phyloP scores from a whole-genome alignment of 2,888 invertebrate species.

The Stenotaenia linearis region DNA sequence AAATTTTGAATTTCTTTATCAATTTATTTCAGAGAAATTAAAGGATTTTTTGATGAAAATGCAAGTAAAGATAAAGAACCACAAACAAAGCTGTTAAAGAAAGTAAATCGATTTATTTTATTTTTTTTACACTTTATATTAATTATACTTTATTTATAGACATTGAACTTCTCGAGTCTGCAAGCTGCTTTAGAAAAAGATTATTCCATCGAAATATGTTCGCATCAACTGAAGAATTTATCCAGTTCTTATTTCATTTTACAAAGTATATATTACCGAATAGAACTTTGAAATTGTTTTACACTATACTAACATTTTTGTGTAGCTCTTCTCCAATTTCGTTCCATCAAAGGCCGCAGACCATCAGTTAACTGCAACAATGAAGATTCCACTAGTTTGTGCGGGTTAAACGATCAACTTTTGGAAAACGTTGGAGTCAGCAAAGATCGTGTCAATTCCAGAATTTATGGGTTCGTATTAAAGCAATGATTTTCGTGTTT shows the following conservation, averaged over 20 bases:
- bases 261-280: constrained; percentile 55
- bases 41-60: constrained; percentile 34
- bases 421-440: constrained; percentile 53
- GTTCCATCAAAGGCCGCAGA: constrained; percentile 63
- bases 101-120: constrained; percentile 31
- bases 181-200: constrained; percentile 63
- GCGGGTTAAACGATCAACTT: constrained; percentile 59
- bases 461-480: background rate
- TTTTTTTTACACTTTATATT: background rate
- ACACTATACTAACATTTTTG: background rate
- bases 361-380: constrained; percentile 56
- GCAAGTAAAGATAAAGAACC: constrained; percentile 43
- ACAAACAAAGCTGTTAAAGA: constrained; percentile 43
- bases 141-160: constrained; percentile 38
- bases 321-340: constrained; percentile 66
- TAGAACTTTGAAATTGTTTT: background rate
- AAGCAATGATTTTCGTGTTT: background rate
- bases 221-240: constrained; percentile 60
- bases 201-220: constrained; percentile 52
- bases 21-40: constrained; percentile 26
- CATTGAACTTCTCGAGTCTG: constrained; percentile 58
- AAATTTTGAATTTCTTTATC: background rate
- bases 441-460: constrained; percentile 41
- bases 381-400: constrained; percentile 58
- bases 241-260: constrained; percentile 68